phyloP scores from a whole-genome alignment of 2,797 vertebrate species.

The Coracias cyanogaster region DNA sequence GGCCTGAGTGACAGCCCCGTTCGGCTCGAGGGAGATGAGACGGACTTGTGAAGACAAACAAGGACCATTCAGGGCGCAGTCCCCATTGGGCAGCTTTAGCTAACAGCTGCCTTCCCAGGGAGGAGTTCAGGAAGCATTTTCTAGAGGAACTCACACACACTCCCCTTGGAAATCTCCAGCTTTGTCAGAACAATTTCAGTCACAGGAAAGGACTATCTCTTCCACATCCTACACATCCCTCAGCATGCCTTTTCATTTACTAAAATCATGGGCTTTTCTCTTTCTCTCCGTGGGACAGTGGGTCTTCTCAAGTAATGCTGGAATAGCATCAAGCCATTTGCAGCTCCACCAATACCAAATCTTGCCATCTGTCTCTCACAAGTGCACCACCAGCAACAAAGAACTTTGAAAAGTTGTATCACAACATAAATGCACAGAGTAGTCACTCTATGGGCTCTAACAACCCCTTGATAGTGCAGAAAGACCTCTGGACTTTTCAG shows the following conservation, averaged over 20 bases:
- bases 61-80: neutral
- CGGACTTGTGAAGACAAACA: neutral
- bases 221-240: neutral
- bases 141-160: neutral
- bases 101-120: neutral
- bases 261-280: neutral
- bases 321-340: neutral
- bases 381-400: neutral
- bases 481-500: neutral
- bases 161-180: neutral
- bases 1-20: neutral
- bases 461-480: neutral
- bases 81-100: neutral
- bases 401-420: neutral
- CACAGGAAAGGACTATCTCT: neutral
- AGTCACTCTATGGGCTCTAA: neutral
- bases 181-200: no score
- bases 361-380: neutral
- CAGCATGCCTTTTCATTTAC: neutral
- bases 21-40: neutral
- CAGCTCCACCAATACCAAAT: neutral
- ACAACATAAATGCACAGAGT: neutral
- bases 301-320: neutral
- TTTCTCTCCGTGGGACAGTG: neutral
- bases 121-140: neutral